Conservation (phyloP, 2,113 vertebrate species). For the Felis chaus region DNA sequence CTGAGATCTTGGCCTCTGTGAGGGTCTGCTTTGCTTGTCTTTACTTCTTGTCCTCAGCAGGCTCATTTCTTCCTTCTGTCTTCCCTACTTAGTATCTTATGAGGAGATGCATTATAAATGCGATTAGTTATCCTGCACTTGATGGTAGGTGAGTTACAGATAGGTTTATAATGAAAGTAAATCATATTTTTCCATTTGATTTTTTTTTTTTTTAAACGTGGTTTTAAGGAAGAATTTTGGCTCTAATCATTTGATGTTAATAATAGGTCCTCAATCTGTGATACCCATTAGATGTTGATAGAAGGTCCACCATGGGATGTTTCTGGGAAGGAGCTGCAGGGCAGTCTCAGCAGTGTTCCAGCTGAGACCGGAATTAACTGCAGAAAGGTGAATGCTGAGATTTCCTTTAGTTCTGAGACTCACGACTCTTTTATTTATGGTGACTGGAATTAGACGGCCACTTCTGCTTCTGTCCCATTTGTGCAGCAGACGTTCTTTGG, state of each 20-base stretch:
- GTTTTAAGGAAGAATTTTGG: background rate
- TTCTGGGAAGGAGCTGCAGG: background rate
- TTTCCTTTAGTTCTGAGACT: background rate
- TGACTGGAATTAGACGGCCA: background rate
- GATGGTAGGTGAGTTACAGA: background rate
- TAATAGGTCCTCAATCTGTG: background rate
- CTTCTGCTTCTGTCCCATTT: background rate
- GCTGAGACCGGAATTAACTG: background rate
- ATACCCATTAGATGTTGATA: background rate
- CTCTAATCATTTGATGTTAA: background rate
- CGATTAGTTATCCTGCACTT: background rate
- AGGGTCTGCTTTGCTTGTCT: background rate
- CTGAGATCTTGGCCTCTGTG: background rate
- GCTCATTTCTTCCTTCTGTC: background rate
- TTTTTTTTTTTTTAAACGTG: background rate
- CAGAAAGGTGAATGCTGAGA: background rate
- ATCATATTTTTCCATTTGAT: background rate
- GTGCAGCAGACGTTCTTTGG: background rate
- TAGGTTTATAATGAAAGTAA: constrained; percentile 6
- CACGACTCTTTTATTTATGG: background rate
- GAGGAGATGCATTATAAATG: background rate
- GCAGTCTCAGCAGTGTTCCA: background rate
- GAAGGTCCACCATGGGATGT: background rate
- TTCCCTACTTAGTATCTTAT: background rate
- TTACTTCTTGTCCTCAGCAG: background rate